Evolutionary conservation across 2,888 invertebrate species (phyloP), one percentile per base, ranked within the genome.

Genomic region (Cataglyphis livida): DNA sequence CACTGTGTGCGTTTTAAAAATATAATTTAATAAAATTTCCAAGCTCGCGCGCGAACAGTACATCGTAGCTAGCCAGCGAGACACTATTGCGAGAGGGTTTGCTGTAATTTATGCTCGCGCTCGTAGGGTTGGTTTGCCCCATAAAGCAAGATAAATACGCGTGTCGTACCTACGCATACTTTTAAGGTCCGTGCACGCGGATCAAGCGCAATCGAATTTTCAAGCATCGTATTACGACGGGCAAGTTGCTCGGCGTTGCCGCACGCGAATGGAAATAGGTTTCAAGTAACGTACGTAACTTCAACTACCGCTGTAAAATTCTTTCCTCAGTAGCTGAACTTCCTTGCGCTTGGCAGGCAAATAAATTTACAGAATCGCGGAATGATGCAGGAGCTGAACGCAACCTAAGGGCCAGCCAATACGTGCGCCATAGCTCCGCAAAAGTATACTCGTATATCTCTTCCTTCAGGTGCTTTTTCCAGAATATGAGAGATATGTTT

Each of bases 61-160:
- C 84, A 84, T 62, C 71, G 79, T n/a, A 51, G n/a, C 41, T 28
- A n/a, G 38, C 41, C 68, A 44, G 41, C 44, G 81, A 70, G 84
- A 71, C 25, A n/a, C 44, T 18, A 66, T 68, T 74, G 65, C 65
- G 76, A 81, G 32, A 76, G 84, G 74, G 84, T 86, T 83, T 66
- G 85, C 75, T 84, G 83, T 92, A 92, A 92, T 92, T 92, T 92
- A 92, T 91, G 89, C 90, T 85, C 87, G 85, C 79, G 84, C 85
- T 85, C 87, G 87, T 87, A 87, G 91, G 90, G 91, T 90, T 89
- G 91, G 86, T 89, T 90, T 90, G 87, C 88, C 86, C 90, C 91
- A 86, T 88, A 90, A 89, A 90, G 87, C 91, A 89, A 90, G 90
- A 91, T 91, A 92, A 92, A 92, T 90, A 89, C 90, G 79, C 83